phyloP scores from a whole-genome alignment of 2,888 invertebrate genomes.

The Microdon myrmicae region DNA sequence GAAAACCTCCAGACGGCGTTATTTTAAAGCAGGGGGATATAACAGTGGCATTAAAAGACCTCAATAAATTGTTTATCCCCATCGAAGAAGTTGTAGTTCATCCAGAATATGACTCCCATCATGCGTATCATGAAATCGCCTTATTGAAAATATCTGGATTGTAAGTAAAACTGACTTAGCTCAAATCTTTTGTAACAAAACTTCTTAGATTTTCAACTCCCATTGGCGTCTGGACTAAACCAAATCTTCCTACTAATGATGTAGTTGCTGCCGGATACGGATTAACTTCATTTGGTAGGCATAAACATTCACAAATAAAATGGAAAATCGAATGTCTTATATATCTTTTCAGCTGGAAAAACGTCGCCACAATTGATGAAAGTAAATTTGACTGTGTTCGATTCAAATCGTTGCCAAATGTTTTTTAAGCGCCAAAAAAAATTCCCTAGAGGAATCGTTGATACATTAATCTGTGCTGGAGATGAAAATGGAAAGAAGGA shows the following conservation, averaged over 20 bases:
- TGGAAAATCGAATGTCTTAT: no score
- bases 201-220: no score
- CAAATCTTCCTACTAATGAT: conserved; percentile 1
- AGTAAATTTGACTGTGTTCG: conserved; percentile 2
- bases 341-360: conserved; percentile 9
- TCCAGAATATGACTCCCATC: conserved; percentile 13
- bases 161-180: no score
- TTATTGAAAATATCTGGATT: conserved; percentile 10
- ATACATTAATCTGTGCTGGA: conserved; percentile 58
- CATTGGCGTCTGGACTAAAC: conserved; percentile 11
- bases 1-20: conserved; percentile 1
- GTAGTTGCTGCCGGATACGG: conserved; percentile 19
- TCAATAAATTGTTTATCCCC: neutral
- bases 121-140: conserved; percentile 27
- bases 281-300: conserved; percentile 12
- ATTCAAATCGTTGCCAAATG: conserved; percentile 2
- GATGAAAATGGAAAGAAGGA: conserved; percentile 50
- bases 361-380: neutral
- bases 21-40: conserved; percentile 8
- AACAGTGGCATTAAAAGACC: neutral
- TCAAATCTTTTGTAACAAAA: no score
- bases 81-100: conserved; percentile 2
- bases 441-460: conserved; percentile 48
- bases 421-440: conserved; percentile 9
- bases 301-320: no score